Percentiles rank a stretch among this genome's conserved stretches.
Conservation (phyloP, 2,113 vertebrate species). For the Ploceus nigricollis region DNA sequence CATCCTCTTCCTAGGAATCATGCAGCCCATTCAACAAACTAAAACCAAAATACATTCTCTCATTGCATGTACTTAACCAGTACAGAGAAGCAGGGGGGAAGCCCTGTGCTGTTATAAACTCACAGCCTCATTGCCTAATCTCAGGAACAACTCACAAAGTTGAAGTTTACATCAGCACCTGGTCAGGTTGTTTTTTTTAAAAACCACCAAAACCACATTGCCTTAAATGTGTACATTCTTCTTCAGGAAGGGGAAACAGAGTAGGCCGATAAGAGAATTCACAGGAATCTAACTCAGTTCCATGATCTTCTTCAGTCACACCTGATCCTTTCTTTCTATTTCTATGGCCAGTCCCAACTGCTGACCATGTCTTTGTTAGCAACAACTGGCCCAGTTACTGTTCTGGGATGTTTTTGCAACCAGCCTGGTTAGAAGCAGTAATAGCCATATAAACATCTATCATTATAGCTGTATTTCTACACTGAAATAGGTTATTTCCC, state of each 20-base stretch:
- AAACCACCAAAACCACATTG: background rate
- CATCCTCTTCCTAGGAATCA: background rate
- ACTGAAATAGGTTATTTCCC: background rate
- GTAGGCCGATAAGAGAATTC: background rate
- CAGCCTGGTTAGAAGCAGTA: background rate
- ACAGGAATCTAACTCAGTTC: background rate
- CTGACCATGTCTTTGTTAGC: background rate
- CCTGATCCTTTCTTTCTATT: background rate
- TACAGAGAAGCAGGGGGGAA: background rate
- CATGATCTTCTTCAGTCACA: no score
- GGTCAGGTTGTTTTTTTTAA: background rate
- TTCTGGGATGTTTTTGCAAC: background rate
- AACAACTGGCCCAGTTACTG: background rate
- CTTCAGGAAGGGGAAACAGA: background rate
- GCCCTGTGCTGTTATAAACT: background rate
- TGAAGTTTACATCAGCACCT: background rate
- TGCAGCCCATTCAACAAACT: background rate
- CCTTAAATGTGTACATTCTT: background rate
- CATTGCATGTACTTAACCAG: background rate
- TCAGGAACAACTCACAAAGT: background rate
- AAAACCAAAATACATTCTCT: fast-evolving
- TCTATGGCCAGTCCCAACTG: background rate
- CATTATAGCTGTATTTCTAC: background rate
- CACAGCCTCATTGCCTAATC: background rate
- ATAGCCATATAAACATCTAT: background rate